Evolutionary conservation across 2,797 vertebrate species (phyloP).

Genomic region (Acanthurus leucopareius): DNA sequence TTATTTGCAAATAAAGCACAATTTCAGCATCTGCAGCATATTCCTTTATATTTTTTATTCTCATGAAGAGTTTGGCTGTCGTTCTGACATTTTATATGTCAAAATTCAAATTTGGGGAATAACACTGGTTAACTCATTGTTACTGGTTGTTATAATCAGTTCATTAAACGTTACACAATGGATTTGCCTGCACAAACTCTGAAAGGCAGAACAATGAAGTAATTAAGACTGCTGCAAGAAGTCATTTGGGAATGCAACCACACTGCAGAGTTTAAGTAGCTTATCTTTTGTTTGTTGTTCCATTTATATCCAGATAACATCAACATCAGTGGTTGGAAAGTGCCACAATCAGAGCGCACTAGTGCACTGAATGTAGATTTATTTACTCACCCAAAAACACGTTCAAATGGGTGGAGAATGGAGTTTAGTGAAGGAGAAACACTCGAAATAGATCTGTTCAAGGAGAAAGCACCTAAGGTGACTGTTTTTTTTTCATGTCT

Average conservation of each 20-base stretch:
- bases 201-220: constrained; percentile 25
- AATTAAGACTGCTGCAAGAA: constrained; percentile 31
- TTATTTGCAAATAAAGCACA: constrained; percentile 21
- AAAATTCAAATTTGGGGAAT: constrained; percentile 13
- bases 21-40: constrained; percentile 18
- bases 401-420: background rate
- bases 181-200: constrained; percentile 21
- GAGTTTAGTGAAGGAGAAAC: constrained; percentile 8
- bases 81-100: background rate
- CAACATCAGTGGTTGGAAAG: background rate
- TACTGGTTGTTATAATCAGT: constrained; percentile 29
- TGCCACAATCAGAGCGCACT: background rate
- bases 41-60: background rate
- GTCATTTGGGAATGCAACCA: constrained; percentile 4
- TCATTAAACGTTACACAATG: constrained; percentile 20
- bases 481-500: background rate
- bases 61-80: background rate
- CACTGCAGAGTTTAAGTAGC: constrained; percentile 5
- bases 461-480: background rate
- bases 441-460: background rate
- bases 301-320: constrained; percentile 11
- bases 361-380: background rate
- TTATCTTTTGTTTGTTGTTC: constrained; percentile 19
- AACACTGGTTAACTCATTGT: constrained; percentile 17
- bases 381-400: constrained; percentile 6